Conservation (phyloP, 37 sponge, comb jelly and placozoan genomes). For the Bolinopsis microptera region DNA sequence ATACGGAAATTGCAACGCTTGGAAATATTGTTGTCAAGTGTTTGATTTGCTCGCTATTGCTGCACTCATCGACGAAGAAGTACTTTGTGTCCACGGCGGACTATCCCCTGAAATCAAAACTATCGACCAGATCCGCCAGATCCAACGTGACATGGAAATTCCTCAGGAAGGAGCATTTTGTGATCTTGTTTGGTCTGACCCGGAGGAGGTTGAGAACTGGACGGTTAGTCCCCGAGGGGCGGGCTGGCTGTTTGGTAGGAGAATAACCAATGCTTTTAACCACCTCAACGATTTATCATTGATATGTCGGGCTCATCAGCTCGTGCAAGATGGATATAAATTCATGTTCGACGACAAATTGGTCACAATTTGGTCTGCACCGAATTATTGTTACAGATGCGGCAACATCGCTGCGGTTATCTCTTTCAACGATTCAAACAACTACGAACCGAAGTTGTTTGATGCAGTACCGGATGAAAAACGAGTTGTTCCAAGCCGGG, state of each 20-base stretch:
- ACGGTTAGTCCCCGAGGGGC: conserved; percentile 98
- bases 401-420: conserved; percentile 97
- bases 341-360: conserved; percentile 96
- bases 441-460: conserved; percentile 84
- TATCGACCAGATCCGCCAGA: conserved; percentile 94
- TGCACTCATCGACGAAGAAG: conserved; percentile 96
- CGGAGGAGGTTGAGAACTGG: conserved; percentile 98
- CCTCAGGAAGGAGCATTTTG: conserved; percentile 99
- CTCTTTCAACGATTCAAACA: conserved; percentile 68
- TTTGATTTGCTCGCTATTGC: conserved; percentile 98
- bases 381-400: conserved; percentile 99
- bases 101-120: conserved; percentile 97
- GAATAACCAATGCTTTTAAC: conserved; percentile 93
- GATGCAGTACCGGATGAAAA: conserved; percentile 89
- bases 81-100: conserved; percentile 99
- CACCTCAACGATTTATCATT: conserved; percentile 87
- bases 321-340: conserved; percentile 97
- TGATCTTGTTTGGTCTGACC: conserved; percentile 99
- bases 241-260: conserved; percentile 96
- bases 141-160: conserved; percentile 93
- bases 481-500: conserved; percentile 83
- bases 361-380: conserved; percentile 99
- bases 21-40: conserved; percentile 93
- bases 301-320: conserved; percentile 98
- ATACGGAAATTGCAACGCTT: conserved; percentile 98